A percentile compares a stretch with the other conserved stretches of the same genome.
Evolutionary conservation across 2,888 invertebrate species (phyloP).

Genomic region (Uropetala carovei): DNA sequence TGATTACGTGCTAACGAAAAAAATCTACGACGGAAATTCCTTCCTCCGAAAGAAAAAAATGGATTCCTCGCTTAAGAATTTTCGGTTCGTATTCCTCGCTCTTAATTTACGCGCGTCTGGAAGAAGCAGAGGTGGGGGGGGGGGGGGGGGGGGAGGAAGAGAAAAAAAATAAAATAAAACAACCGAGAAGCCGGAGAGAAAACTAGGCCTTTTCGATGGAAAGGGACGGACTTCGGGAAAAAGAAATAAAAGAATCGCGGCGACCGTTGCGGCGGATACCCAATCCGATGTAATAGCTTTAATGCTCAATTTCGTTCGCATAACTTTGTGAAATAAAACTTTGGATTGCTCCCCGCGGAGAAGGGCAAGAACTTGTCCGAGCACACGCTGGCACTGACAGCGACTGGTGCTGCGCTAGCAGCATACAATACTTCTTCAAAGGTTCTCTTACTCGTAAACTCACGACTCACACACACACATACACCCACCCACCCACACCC

Average conservation of each 20-base stretch:
- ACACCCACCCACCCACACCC: background rate
- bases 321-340: slow-evolving; percentile 61
- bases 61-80: slow-evolving; percentile 7
- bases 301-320: slow-evolving; percentile 64
- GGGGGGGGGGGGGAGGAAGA: background rate
- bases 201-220: background rate
- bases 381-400: slow-evolving; percentile 49
- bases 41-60: slow-evolving; percentile 32
- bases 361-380: slow-evolving; percentile 60
- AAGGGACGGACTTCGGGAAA: background rate
- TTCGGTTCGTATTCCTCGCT: background rate
- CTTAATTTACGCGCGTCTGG: slow-evolving; percentile 58
- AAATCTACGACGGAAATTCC: slow-evolving; percentile 29
- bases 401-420: slow-evolving; percentile 40
- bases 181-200: background rate
- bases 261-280: slow-evolving; percentile 20
- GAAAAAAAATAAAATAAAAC: slow-evolving; percentile 33
- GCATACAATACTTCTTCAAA: slow-evolving; percentile 55
- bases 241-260: slow-evolving; percentile 1
- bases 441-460: slow-evolving; percentile 36
- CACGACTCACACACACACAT: background rate
- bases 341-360: slow-evolving; percentile 55
- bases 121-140: background rate
- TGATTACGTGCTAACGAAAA: slow-evolving; percentile 49
- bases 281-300: slow-evolving; percentile 64